Conservation (phyloP, 2,888 invertebrate species). For the Drosophila acutilabella region DNA sequence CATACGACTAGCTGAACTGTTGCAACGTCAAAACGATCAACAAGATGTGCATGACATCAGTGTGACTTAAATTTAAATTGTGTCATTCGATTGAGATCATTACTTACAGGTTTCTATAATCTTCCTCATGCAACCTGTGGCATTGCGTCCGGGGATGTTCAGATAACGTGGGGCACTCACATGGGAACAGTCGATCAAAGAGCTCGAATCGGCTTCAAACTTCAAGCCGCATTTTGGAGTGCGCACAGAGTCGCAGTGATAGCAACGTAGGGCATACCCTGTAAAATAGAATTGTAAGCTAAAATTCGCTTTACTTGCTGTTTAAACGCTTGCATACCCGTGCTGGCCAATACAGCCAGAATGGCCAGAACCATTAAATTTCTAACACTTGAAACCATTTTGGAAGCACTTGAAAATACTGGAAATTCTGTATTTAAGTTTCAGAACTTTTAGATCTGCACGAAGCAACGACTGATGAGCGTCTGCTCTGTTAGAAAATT, state of each 20-base stretch:
- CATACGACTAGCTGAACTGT: conserved; percentile 19
- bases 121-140: conserved; percentile 84
- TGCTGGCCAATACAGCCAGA: conserved; percentile 74
- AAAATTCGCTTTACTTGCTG: background rate
- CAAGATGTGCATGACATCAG: conserved; percentile 46
- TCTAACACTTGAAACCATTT: conserved; percentile 78
- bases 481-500: conserved; percentile 41
- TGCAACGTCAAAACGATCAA: conserved; percentile 16
- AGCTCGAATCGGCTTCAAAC: conserved; percentile 72
- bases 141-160: conserved; percentile 73
- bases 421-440: background rate
- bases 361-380: conserved; percentile 73
- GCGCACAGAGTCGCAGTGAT: conserved; percentile 81
- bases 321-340: conserved; percentile 67
- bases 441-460: conserved; percentile 46
- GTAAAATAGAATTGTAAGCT: conserved; percentile 2
- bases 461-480: conserved; percentile 40
- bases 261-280: conserved; percentile 84
- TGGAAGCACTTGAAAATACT: background rate
- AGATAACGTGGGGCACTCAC: conserved; percentile 78
- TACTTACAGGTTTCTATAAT: conserved; percentile 80
- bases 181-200: conserved; percentile 77
- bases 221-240: conserved; percentile 80
- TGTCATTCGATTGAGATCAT: background rate
- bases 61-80: background rate